Conservation (phyloP, 2,797 vertebrate genomes). For the Enteromius viviparus region DNA sequence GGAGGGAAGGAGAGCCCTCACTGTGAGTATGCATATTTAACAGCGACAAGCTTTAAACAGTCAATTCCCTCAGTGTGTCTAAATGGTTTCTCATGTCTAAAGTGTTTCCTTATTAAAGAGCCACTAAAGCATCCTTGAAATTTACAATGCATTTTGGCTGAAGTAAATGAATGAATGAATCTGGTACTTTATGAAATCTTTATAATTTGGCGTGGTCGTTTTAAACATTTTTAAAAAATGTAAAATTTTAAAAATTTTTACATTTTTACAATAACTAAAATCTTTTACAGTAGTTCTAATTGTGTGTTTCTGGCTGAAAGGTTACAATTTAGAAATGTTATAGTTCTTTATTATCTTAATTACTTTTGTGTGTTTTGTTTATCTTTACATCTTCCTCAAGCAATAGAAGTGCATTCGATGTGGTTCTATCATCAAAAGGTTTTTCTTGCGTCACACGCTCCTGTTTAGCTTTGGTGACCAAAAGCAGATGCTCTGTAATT, state of each 20-base stretch:
- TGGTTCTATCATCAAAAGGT: constrained; percentile 46
- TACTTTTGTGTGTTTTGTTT: neutral
- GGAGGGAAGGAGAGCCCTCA: constrained; percentile 94
- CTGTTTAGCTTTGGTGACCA: constrained; percentile 50
- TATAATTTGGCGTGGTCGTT: neutral
- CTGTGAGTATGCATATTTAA: constrained; percentile 82
- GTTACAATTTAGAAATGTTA: neutral
- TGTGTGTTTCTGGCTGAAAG: neutral
- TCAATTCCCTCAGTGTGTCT: neutral
- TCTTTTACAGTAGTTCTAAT: neutral
- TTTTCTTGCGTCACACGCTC: constrained; percentile 54
- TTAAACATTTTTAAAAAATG: too few relatives aligned
- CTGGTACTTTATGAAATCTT: neutral
- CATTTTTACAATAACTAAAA: neutral
- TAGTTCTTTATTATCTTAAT: neutral
- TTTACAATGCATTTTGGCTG: neutral
- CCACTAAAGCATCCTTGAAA: neutral
- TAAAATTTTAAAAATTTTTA: too few relatives aligned
- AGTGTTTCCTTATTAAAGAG: constrained; percentile 16
- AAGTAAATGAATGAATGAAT: neutral
- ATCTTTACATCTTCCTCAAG: neutral
- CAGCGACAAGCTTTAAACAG: neutral
- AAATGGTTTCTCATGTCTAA: neutral
- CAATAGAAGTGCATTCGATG: constrained; percentile 10
- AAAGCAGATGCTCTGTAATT: constrained; percentile 62